A percentile compares a stretch with the other conserved stretches of the same genome.
Evolutionary conservation across 1,140 invertebrate genomes (phyloP).

Genomic region (Pararge aegeria): DNA sequence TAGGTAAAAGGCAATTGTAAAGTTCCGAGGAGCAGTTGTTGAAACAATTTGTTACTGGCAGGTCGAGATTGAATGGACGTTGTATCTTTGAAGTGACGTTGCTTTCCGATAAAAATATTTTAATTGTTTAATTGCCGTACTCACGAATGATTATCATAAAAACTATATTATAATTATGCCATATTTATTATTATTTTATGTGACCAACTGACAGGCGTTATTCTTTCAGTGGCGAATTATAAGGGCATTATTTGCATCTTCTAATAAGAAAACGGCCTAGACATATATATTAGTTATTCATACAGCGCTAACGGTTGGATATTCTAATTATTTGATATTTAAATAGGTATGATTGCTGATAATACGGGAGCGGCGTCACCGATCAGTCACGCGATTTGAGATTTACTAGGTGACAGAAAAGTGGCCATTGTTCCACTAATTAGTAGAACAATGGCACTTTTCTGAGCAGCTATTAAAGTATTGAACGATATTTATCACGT

Average conservation of each 20-base stretch:
- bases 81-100: too few species aligned
- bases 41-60: too few species aligned
- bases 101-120: too few species aligned
- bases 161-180: too few species aligned
- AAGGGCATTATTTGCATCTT: neutral
- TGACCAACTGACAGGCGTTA: too few species aligned
- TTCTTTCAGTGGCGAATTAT: too few species aligned
- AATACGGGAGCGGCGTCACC: conserved; percentile 12
- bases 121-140: too few species aligned
- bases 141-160: too few species aligned
- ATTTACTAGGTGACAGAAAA: conserved; percentile 1
- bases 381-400: conserved; percentile 15
- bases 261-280: conserved; percentile 23
- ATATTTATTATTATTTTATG: too few species aligned
- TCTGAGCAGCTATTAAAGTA: neutral
- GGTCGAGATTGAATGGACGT: too few species aligned
- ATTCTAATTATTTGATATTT: conserved; percentile 15
- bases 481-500: neutral
- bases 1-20: too few species aligned
- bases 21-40: too few species aligned
- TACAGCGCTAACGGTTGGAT: conserved; percentile 14
- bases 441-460: conserved; percentile 4
- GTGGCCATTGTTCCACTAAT: conserved; percentile 1
- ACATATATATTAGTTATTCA: conserved; percentile 20
- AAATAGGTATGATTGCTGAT: neutral